phyloP scores from a whole-genome alignment of 2,888 invertebrate species.

The Drosophila mulleri region DNA sequence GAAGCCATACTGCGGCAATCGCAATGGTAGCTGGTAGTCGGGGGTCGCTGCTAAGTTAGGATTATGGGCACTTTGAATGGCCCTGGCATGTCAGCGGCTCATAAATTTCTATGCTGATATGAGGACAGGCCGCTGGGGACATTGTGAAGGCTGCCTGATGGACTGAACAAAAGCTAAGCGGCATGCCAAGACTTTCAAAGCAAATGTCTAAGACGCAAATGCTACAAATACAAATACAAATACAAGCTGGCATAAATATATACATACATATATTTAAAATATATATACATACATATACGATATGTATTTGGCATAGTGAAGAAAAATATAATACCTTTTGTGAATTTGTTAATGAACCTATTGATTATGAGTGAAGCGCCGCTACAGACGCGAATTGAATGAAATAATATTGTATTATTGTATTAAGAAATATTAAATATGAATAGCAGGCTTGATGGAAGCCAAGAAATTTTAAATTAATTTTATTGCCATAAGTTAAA shows the following conservation, averaged over 20 bases:
- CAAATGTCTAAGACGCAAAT: slow-evolving; percentile 6
- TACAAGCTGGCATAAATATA: background rate
- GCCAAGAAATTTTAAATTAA: too few relatives aligned
- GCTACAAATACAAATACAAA: slow-evolving; percentile 27
- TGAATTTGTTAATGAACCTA: slow-evolving; percentile 10
- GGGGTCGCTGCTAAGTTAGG: slow-evolving; percentile 31
- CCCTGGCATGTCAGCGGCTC: slow-evolving; percentile 75
- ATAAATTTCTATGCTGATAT: slow-evolving; percentile 66
- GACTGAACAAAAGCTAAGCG: slow-evolving; percentile 43
- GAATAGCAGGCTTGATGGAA: too few relatives aligned
- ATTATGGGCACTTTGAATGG: slow-evolving; percentile 68
- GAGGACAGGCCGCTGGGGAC: slow-evolving; percentile 49
- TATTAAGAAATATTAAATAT: too few relatives aligned
- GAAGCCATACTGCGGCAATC: slow-evolving; percentile 64
- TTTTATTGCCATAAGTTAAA: too few relatives aligned
- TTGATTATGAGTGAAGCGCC: slow-evolving; percentile 15
- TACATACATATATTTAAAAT: too few relatives aligned
- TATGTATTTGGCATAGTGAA: background rate
- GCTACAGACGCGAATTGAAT: background rate
- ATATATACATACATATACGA: background rate
- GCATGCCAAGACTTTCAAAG: slow-evolving; percentile 51
- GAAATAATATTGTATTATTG: too few relatives aligned
- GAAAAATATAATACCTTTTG: slow-evolving; percentile 14
- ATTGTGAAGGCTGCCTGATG: slow-evolving; percentile 41
- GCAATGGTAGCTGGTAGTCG: slow-evolving; percentile 25